Evolutionary conservation across 2,888 invertebrate genomes (phyloP).

Genomic region (Thalpophila matura): DNA sequence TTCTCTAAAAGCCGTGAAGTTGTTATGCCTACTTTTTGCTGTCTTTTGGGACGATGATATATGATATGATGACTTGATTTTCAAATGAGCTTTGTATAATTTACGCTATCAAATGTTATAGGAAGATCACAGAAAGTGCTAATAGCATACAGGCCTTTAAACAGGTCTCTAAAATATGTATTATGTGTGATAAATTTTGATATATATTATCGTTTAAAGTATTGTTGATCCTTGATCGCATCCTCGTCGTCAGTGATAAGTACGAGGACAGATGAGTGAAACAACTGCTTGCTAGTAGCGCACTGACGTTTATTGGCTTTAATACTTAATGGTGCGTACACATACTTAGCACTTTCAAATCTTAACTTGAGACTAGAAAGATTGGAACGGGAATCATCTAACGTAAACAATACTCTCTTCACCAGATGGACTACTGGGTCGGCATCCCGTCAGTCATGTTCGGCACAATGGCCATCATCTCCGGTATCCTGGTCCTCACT

Average conservation of each 20-base stretch:
- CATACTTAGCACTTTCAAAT: no score
- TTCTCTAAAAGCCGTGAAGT: neutral
- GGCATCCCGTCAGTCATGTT: conserved; percentile 90
- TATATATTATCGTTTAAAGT: no score
- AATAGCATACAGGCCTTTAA: no score
- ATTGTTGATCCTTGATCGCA: no score
- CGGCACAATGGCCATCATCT: conserved; percentile 86
- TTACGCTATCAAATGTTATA: neutral
- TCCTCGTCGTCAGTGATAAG: no score
- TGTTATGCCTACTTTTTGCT: neutral
- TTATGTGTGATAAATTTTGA: neutral
- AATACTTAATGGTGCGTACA: no score
- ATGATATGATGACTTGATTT: no score
- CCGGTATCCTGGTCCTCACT: conserved; percentile 90
- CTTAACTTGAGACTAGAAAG: no score
- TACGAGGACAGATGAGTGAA: no score
- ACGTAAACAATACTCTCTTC: neutral
- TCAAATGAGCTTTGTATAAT: neutral
- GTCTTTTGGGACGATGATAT: neutral
- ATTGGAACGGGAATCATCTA: neutral
- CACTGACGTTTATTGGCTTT: no score
- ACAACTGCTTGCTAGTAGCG: no score
- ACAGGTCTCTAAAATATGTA: no score
- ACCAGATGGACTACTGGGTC: conserved; percentile 77
- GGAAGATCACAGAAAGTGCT: neutral